Conservation (phyloP, 2,797 vertebrate species). For the Tenualosa ilisha region DNA sequence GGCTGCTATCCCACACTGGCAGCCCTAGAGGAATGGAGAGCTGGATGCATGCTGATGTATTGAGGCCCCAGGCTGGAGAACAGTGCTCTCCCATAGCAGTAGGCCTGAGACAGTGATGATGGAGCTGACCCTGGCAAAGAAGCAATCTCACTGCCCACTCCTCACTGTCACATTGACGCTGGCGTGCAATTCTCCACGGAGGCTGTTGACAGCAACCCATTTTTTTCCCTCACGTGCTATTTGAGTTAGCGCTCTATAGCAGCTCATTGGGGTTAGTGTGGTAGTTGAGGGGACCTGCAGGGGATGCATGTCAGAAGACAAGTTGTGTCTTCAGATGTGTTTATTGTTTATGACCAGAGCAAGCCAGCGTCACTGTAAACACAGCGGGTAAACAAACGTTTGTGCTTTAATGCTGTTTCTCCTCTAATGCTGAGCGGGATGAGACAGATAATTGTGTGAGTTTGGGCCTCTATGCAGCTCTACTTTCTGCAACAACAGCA, state of each 20-base stretch:
- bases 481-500: background rate
- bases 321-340: background rate
- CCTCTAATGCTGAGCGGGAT: background rate
- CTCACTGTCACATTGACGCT: background rate
- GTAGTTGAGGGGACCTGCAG: background rate
- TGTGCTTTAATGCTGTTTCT: background rate
- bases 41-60: background rate
- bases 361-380: background rate
- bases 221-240: background rate
- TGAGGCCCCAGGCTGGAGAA: background rate
- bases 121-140: background rate
- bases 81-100: background rate
- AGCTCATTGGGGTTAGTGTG: background rate
- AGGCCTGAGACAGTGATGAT: background rate
- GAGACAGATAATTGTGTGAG: background rate
- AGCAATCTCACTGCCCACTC: background rate
- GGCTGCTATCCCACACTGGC: background rate
- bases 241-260: background rate
- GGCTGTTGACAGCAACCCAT: background rate
- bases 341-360: background rate
- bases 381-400: background rate
- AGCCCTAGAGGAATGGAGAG: background rate
- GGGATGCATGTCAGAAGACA: background rate
- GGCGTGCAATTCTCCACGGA: background rate
- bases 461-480: background rate